Conservation (phyloP, 2,113 vertebrate genomes). For the Atractosteus spatula region DNA sequence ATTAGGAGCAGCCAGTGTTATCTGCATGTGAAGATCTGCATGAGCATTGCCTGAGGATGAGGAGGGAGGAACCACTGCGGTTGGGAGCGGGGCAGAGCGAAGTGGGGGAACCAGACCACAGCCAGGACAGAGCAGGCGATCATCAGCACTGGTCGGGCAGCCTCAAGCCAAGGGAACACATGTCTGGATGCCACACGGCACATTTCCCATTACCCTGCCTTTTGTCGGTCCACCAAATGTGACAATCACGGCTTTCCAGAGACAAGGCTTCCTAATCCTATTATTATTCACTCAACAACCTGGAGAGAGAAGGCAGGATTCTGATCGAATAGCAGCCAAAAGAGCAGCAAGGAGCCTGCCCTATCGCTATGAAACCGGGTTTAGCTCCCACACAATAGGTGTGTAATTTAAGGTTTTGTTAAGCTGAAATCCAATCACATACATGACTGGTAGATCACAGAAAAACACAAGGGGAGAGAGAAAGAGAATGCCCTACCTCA, state of each 20-base stretch:
- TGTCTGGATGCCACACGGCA: conserved; percentile 42
- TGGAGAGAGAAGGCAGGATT: conserved; percentile 72
- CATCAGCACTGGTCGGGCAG: conserved; percentile 35
- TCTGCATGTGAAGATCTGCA: conserved; percentile 67
- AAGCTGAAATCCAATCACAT: conserved; percentile 99
- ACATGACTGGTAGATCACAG: conserved; percentile 97
- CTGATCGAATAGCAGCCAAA: conserved; percentile 72
- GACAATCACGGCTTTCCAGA: conserved; percentile 74
- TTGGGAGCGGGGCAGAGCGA: conserved; percentile 62
- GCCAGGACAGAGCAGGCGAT: conserved; percentile 22
- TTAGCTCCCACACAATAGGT: conserved; percentile 93
- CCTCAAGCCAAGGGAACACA: conserved; percentile 42
- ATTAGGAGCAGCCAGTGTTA: conserved; percentile 67
- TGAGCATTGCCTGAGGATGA: conserved; percentile 56
- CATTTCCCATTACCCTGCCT: conserved; percentile 59
- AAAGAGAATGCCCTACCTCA: conserved; percentile 83
- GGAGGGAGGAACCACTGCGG: conserved; percentile 53
- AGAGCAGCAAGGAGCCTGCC: conserved; percentile 74
- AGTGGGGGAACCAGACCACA: not conserved
- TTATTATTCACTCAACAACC: conserved; percentile 84
- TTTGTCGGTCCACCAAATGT: conserved; percentile 67
- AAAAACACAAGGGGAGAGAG: conserved; percentile 80
- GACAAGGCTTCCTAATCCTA: conserved; percentile 85
- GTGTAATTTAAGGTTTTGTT: conserved; percentile 99
- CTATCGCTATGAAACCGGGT: conserved; percentile 80